Percentiles rank a stretch among this genome's conserved stretches.
phyloP scores from a whole-genome alignment of 2,888 invertebrate species.

The Celastrina argiolus region DNA sequence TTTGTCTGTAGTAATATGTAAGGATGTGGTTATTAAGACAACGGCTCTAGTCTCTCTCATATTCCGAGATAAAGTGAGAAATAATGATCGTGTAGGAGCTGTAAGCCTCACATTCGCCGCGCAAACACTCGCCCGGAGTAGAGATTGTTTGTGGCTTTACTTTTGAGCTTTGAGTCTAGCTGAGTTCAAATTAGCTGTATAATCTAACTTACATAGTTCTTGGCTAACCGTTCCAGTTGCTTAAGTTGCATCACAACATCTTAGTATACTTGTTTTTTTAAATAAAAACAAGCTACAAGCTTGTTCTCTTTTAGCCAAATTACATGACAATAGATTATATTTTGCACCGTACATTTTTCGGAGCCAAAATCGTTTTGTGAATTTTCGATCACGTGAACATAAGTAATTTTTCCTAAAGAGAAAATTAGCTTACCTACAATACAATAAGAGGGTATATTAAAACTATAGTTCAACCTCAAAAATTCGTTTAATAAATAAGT shows the following conservation, averaged over 20 bases:
- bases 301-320: too few relatives aligned
- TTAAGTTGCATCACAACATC: not conserved
- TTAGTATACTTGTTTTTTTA: too few relatives aligned
- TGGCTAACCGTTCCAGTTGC: not conserved
- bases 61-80: slow-evolving; percentile 1
- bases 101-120: not conserved
- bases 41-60: not conserved
- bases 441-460: too few relatives aligned
- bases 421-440: too few relatives aligned
- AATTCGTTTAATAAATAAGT: not conserved
- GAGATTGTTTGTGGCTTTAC: slow-evolving; percentile 7
- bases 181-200: not conserved
- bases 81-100: not conserved
- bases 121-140: not conserved
- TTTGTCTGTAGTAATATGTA: too few relatives aligned
- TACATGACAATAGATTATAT: too few relatives aligned
- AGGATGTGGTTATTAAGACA: too few relatives aligned
- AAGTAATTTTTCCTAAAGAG: too few relatives aligned
- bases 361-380: not conserved
- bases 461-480: not conserved
- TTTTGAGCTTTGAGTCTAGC: not conserved
- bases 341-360: too few relatives aligned
- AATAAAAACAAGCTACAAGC: too few relatives aligned
- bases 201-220: not conserved
- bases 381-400: not conserved